Base-by-base conservation (phyloP, 2,113 vertebrate genomes). In the Platysteira castanea region DNA sequence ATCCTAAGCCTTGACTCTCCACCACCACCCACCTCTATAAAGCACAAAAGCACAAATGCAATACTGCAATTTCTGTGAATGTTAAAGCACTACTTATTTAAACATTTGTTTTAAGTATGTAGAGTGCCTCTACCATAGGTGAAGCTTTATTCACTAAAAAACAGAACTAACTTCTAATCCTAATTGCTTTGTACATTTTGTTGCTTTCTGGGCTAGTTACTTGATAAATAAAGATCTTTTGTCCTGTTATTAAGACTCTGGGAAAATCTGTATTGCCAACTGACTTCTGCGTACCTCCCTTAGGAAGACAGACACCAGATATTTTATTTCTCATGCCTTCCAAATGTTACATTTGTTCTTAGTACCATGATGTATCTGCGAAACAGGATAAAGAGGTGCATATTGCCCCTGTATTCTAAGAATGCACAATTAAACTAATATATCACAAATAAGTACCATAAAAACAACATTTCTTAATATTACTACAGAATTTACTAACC, bases 401-500 rank as follows among this genome's bases (percentile, higher is more conserved):
- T 35, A 70, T 24, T 61, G 27, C 17, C 22, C 80, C 39, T 59
- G 13, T 61, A 77, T 23, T 67, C 42, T 47, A 49, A 56, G 22
- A 65, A 67, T 9, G 7, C 22, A 54, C 20, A 57, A 49, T 50
- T 54, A 70, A 14, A 67, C 33, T 42, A 70, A 4, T 44, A 27
- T 13, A 47, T 26, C 5, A 65, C 31, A 44, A 82, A 1, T 18
- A 70, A 41, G 26, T 26, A 17, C 11, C 16, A 53, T 52, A 59
- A 73, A 86, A 80, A 3, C 3, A 74, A 27, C 5, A 54, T 54
- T 71, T 90, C 24, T 52, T 64, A 57, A 37, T 33, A 46, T 4
- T 33, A 15, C 12, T 70, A 64, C 5, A 93, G 61, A 89, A 70
- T 83, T 61, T 47, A 98, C 98, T 83, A 68, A 99, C 99, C 98